Evolutionary conservation across 2,888 invertebrate genomes (phyloP).

Genomic region (Lochmaea crataegi): DNA sequence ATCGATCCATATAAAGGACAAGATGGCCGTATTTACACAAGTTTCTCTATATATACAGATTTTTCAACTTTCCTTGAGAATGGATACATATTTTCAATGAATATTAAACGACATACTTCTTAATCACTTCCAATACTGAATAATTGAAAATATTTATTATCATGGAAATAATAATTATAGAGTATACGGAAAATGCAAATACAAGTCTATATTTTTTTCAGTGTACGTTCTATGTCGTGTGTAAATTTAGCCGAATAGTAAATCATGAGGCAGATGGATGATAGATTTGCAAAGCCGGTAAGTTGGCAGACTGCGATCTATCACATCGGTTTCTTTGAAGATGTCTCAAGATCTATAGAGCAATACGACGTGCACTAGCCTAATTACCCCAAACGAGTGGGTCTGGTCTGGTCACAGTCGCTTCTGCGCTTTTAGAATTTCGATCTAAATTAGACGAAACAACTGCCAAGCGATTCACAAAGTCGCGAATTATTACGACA

Average conservation of each 20-base stretch:
- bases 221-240: neutral
- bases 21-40: conserved; percentile 51
- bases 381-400: conserved; percentile 48
- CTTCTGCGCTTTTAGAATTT: conserved; percentile 32
- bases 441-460: conserved; percentile 35
- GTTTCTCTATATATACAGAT: conserved; percentile 13
- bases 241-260: conserved; percentile 2
- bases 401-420: conserved; percentile 33
- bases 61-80: conserved; percentile 4
- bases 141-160: too few relatives aligned
- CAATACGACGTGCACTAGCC: conserved; percentile 45
- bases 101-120: neutral
- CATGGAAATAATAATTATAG: too few relatives aligned
- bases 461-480: conserved; percentile 36
- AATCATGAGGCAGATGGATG: conserved; percentile 40
- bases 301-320: conserved; percentile 44
- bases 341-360: conserved; percentile 42
- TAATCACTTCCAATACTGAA: too few relatives aligned
- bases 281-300: conserved; percentile 48
- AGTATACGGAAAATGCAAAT: too few relatives aligned
- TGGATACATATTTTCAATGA: neutral
- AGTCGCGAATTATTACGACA: conserved; percentile 34
- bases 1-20: conserved; percentile 54
- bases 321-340: conserved; percentile 50
- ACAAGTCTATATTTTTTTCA: neutral